Percentiles rank a stretch among this genome's conserved stretches.
Evolutionary conservation across 1,140 invertebrate species (phyloP).

Genomic region (Penaeus chinensis): DNA sequence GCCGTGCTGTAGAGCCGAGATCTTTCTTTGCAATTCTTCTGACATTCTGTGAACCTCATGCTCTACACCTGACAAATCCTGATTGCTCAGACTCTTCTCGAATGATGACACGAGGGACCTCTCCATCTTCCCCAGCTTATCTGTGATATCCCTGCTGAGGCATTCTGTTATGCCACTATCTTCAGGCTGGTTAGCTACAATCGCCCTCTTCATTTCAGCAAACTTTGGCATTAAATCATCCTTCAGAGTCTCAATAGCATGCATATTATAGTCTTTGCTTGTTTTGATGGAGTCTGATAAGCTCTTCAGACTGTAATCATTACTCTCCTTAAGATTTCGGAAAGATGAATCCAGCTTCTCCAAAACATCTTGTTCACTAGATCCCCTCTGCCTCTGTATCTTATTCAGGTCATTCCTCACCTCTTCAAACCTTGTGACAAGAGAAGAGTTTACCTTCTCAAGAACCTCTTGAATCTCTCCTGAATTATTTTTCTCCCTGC

Average conservation of each 20-base stretch:
- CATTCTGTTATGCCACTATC: conserved; percentile 38
- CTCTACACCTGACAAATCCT: conserved; percentile 38
- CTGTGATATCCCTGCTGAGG: conserved; percentile 19
- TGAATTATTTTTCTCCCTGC: not conserved
- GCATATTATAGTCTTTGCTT: conserved; percentile 5
- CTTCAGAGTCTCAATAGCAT: conserved; percentile 22
- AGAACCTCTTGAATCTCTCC: conserved; percentile 14
- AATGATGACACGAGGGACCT: conserved; percentile 20
- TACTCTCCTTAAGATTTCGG: conserved; percentile 17
- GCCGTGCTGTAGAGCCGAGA: conserved; percentile 17
- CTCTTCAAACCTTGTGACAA: conserved; percentile 15
- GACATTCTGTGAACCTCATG: conserved; percentile 19
- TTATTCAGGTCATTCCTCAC: not conserved
- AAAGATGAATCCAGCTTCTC: not conserved
- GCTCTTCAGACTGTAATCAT: conserved; percentile 11
- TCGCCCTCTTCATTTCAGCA: conserved; percentile 12
- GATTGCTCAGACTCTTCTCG: conserved; percentile 8
- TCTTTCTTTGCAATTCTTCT: conserved; percentile 23
- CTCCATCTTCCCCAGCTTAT: conserved; percentile 34
- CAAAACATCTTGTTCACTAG: conserved; percentile 16
- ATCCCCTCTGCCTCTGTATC: conserved; percentile 18
- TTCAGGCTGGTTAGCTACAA: conserved; percentile 7
- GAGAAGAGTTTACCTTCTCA: not conserved
- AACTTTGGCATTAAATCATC: conserved; percentile 16
- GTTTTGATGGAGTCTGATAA: conserved; percentile 4